phyloP scores from a whole-genome alignment of 2,797 vertebrate species.

The Oryzias sinensis region DNA sequence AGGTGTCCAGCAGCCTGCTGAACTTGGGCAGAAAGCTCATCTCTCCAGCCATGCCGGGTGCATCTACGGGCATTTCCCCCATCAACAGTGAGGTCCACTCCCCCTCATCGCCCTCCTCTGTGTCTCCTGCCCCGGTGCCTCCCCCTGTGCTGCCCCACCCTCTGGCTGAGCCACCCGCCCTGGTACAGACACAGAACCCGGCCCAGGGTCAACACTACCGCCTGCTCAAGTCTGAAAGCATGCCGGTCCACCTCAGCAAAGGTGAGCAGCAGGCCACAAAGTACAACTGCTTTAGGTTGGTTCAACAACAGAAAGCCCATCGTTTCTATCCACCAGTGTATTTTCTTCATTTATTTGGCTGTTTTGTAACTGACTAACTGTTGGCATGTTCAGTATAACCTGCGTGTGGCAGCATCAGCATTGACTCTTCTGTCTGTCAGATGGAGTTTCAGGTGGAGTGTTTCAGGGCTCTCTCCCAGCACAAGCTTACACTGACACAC shows the following conservation, averaged over 20 bases:
- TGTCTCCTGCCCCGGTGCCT: conserved; percentile 30
- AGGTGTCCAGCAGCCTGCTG: conserved; percentile 94
- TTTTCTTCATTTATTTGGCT: neutral
- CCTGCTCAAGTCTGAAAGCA: conserved; percentile 96
- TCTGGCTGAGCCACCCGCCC: conserved; percentile 49
- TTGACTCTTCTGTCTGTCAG: conserved; percentile 76
- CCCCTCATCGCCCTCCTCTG: conserved; percentile 39
- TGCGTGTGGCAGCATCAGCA: conserved; percentile 31
- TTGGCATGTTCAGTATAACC: conserved; percentile 32
- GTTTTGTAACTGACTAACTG: conserved; percentile 1
- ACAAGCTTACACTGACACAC: conserved; percentile 81
- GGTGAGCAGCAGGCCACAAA: conserved; percentile 70
- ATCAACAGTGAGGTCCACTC: conserved; percentile 72
- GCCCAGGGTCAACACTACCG: conserved; percentile 81
- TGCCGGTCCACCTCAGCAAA: conserved; percentile 96
- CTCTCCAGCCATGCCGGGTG: conserved; percentile 81
- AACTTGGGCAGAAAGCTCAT: conserved; percentile 96
- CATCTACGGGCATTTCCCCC: conserved; percentile 63
- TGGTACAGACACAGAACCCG: conserved; percentile 38
- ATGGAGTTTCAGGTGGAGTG: conserved; percentile 79
- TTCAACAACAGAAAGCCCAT: neutral
- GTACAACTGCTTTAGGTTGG: neutral
- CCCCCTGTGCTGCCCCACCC: conserved; percentile 40
- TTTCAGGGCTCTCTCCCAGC: conserved; percentile 79
- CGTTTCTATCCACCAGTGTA: neutral